Evolutionary conservation across 35 echinoderm and acorn worm species (phyloP).

Genomic region (Acanthaster planci): DNA sequence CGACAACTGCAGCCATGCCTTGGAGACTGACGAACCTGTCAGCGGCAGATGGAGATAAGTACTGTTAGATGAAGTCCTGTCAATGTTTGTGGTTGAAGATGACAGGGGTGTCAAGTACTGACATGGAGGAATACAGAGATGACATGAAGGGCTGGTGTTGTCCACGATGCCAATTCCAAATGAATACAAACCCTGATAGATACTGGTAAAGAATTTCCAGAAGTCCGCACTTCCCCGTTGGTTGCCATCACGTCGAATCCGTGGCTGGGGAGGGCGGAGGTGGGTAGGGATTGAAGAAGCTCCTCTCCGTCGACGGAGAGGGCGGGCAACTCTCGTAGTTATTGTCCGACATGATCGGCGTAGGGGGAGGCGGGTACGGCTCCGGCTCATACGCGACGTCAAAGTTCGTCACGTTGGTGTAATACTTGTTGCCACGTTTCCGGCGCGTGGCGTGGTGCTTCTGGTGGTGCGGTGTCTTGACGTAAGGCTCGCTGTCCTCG

Average conservation of each 20-base stretch:
- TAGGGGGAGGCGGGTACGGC: slow-evolving; percentile 89
- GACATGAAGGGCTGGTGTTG: background rate
- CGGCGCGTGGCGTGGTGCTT: slow-evolving; percentile 59
- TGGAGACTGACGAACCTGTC: no score
- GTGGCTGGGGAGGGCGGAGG: slow-evolving; percentile 96
- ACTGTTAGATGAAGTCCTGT: background rate
- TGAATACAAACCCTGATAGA: background rate
- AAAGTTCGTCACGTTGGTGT: slow-evolving; percentile 65
- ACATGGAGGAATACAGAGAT: background rate
- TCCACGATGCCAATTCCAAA: background rate
- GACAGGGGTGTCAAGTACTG: background rate
- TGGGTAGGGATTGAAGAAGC: slow-evolving; percentile 92
- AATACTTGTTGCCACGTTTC: slow-evolving; percentile 66
- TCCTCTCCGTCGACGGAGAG: slow-evolving; percentile 92
- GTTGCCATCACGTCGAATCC: slow-evolving; percentile 74
- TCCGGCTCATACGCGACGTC: slow-evolving; percentile 79
- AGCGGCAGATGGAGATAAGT: no score
- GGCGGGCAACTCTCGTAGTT: slow-evolving; percentile 95
- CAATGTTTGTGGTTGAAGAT: background rate
- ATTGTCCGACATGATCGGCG: slow-evolving; percentile 67
- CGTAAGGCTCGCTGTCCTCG: slow-evolving; percentile 83
- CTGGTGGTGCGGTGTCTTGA: slow-evolving; percentile 48
- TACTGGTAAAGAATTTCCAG: background rate
- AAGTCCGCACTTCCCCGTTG: background rate
- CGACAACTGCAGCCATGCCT: no score